These are phyloP conservation scores for Protodeltote pygarga DNA, from an alignment of 2,888 invertebrate genomes.

Conservation along the genomic window DNA sequence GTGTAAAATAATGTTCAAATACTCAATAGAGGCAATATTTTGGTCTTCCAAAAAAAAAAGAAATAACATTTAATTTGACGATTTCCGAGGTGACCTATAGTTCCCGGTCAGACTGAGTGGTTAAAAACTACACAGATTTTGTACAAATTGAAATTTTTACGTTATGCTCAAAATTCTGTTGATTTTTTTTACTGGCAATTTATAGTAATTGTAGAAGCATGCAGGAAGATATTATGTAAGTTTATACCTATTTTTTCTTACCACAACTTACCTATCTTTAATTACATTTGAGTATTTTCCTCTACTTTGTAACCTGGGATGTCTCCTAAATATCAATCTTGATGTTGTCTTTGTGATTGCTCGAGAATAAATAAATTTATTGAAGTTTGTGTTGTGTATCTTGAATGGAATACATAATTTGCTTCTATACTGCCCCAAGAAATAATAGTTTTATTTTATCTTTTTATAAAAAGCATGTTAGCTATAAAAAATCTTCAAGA, in stretches of 20 bases:
- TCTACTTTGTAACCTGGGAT: slow-evolving; percentile 38
- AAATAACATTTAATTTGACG: too few species aligned
- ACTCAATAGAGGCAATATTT: slow-evolving; percentile 36
- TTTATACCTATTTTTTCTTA: too few species aligned
- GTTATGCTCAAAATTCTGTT: too few species aligned
- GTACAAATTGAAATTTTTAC: too few species aligned
- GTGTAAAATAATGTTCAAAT: slow-evolving; percentile 14
- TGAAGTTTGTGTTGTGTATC: slow-evolving; percentile 24
- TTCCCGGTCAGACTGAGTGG: too few species aligned
- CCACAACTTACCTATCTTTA: too few species aligned
- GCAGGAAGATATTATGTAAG: neutral
- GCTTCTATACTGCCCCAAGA: slow-evolving; percentile 18
- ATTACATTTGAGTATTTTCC: slow-evolving; percentile 20
- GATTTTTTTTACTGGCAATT: too few species aligned
- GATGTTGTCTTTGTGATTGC: slow-evolving; percentile 35
- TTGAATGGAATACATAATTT: slow-evolving; percentile 37
- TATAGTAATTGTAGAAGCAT: too few species aligned
- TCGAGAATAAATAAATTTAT: slow-evolving; percentile 40
- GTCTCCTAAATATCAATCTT: slow-evolving; percentile 17
- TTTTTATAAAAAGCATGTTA: slow-evolving; percentile 31
- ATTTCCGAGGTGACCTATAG: too few species aligned
- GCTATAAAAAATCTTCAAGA: slow-evolving; percentile 9
- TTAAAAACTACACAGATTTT: too few species aligned
- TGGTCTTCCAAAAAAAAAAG: neutral
- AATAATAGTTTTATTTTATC: neutral